Conservation (phyloP, 2,888 invertebrate genomes). For the Meganola albula region DNA sequence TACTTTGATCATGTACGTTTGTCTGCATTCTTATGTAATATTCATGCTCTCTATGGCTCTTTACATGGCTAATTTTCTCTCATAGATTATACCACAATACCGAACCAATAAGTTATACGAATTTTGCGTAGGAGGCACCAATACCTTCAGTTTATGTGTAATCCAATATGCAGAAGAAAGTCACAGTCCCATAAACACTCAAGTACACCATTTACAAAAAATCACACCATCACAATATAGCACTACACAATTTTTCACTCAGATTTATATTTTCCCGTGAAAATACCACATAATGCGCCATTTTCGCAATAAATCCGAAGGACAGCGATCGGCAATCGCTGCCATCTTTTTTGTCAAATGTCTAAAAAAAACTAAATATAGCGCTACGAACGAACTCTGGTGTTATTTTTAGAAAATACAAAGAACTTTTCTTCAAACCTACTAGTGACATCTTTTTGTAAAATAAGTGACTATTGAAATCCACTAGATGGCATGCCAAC, state of each 20-base stretch:
- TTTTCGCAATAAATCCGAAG: conserved; percentile 72
- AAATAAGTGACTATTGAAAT: background rate
- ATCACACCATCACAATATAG: conserved; percentile 69
- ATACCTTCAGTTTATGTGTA: conserved; percentile 75
- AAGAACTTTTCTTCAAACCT: conserved; percentile 33
- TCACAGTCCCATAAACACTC: conserved; percentile 69
- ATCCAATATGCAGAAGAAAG: conserved; percentile 76
- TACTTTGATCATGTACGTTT: conserved; percentile 25
- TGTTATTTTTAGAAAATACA: conserved; percentile 75
- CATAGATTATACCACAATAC: conserved; percentile 23
- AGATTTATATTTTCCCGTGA: conserved; percentile 66
- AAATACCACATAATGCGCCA: conserved; percentile 75
- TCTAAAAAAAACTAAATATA: conserved; percentile 77
- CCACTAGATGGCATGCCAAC: conserved; percentile 41
- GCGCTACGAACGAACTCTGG: conserved; percentile 76
- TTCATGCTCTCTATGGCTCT: too few species aligned
- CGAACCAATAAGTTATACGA: conserved; percentile 34
- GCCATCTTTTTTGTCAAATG: conserved; percentile 79
- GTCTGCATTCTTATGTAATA: conserved; percentile 65
- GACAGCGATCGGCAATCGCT: conserved; percentile 74
- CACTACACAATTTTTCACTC: conserved; percentile 75
- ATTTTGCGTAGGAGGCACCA: conserved; percentile 62
- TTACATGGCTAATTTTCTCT: too few species aligned
- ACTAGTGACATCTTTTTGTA: conserved; percentile 47
- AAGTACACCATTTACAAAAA: conserved; percentile 67